Conservation (phyloP, 2,113 vertebrate species). For the Saimiri boliviensis region DNA sequence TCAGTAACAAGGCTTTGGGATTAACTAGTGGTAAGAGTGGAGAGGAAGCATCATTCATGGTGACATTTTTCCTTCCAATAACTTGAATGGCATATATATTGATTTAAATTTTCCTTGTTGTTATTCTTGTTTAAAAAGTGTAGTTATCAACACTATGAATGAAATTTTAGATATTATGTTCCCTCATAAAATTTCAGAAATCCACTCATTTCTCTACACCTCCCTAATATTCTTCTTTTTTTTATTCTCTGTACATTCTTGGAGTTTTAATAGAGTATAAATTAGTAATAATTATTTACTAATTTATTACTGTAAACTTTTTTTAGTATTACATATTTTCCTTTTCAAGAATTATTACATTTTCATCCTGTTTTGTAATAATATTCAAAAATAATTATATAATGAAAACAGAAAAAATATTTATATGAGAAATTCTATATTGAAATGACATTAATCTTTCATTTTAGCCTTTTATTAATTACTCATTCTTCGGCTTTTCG, state of each 20-base stretch:
- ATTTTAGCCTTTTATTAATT: background rate
- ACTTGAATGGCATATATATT: background rate
- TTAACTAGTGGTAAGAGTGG: background rate
- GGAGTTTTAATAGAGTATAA: background rate
- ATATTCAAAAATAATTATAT: background rate
- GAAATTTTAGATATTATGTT: background rate
- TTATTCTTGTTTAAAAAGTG: background rate
- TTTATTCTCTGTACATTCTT: background rate
- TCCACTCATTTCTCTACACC: background rate
- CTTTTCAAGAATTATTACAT: constrained; percentile 11
- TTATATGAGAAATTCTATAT: background rate
- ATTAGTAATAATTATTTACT: background rate
- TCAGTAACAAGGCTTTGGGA: background rate
- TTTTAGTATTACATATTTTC: background rate
- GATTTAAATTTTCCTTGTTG: background rate
- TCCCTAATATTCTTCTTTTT: background rate
- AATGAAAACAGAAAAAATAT: background rate
- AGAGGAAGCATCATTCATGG: background rate
- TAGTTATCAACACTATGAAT: background rate
- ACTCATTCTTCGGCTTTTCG: background rate
- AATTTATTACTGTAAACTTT: background rate
- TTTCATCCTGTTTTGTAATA: background rate
- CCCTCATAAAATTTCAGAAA: background rate
- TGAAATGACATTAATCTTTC: background rate
- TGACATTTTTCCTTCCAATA: background rate